phyloP scores from a whole-genome alignment of 1,140 invertebrate genomes.

The Drosophila jambulina region DNA sequence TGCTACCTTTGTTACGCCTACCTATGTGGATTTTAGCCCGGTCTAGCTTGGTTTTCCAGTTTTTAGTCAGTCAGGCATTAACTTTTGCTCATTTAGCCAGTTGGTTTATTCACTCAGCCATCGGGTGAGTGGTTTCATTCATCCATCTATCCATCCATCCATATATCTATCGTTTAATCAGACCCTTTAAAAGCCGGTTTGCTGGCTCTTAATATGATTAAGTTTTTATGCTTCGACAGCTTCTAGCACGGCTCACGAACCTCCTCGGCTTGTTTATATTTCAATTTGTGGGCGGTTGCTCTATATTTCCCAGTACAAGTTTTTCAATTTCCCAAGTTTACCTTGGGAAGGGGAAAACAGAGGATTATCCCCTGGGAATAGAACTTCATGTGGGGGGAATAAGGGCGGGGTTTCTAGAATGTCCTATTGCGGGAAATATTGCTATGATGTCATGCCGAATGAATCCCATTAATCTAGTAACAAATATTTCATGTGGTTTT shows the following conservation, averaged over 20 bases:
- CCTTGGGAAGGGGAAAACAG: no score
- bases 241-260: constrained; percentile 39
- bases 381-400: not conserved
- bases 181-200: constrained; percentile 43
- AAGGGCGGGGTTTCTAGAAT: not conserved
- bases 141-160: constrained; percentile 15
- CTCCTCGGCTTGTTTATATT: constrained; percentile 5
- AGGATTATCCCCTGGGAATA: constrained; percentile 20
- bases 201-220: constrained; percentile 60
- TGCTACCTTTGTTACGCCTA: constrained; percentile 30
- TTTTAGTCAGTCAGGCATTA: constrained; percentile 39
- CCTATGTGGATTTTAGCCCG: constrained; percentile 22
- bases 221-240: constrained; percentile 75
- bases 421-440: not conserved
- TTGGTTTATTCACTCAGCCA: constrained; percentile 42
- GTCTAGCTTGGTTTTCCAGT: constrained; percentile 21
- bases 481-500: constrained; percentile 8
- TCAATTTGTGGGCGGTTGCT: constrained; percentile 9
- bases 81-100: constrained; percentile 41
- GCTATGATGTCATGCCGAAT: constrained; percentile 13
- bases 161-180: constrained; percentile 48
- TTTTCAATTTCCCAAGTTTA: constrained; percentile 11
- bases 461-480: constrained; percentile 8
- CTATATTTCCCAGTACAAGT: constrained; percentile 9
- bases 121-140: constrained; percentile 28